Conservation (phyloP, 2,797 vertebrate genomes). For the Rhinichthys osculus region DNA sequence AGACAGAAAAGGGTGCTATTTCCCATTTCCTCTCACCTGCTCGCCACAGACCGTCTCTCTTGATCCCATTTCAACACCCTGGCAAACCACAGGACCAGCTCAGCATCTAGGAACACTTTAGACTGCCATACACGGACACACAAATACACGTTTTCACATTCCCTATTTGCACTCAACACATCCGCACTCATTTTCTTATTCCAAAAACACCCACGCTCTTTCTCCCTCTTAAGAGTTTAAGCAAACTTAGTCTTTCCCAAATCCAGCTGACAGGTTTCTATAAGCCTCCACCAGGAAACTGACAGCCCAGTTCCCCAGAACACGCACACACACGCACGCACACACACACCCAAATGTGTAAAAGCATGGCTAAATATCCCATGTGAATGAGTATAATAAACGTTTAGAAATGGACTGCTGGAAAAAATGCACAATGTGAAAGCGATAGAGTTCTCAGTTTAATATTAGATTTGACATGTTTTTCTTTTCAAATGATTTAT, state of each 20-base stretch:
- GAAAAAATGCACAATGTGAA: constrained; percentile 45
- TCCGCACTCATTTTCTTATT: constrained; percentile 19
- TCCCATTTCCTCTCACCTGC: constrained; percentile 61
- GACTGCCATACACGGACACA: constrained; percentile 38
- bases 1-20: constrained; percentile 55
- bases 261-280: constrained; percentile 43
- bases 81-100: constrained; percentile 43
- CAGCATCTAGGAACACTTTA: constrained; percentile 32
- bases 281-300: constrained; percentile 47
- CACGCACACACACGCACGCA: constrained; percentile 14
- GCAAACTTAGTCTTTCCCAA: constrained; percentile 58
- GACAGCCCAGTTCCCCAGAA: constrained; percentile 24
- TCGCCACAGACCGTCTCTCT: constrained; percentile 33
- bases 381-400: constrained; percentile 54
- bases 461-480: constrained; percentile 76
- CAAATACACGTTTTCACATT: constrained; percentile 33
- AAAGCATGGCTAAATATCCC: constrained; percentile 41
- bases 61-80: constrained; percentile 58
- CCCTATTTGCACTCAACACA: constrained; percentile 36
- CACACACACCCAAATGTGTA: constrained; percentile 10
- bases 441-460: constrained; percentile 62
- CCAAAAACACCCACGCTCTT: constrained; percentile 10
- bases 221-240: constrained; percentile 56
- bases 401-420: constrained; percentile 44
- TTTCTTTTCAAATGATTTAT: constrained; percentile 77